Conservation (phyloP, 2,113 vertebrate species). For the Datnioides undecimradiatus region DNA sequence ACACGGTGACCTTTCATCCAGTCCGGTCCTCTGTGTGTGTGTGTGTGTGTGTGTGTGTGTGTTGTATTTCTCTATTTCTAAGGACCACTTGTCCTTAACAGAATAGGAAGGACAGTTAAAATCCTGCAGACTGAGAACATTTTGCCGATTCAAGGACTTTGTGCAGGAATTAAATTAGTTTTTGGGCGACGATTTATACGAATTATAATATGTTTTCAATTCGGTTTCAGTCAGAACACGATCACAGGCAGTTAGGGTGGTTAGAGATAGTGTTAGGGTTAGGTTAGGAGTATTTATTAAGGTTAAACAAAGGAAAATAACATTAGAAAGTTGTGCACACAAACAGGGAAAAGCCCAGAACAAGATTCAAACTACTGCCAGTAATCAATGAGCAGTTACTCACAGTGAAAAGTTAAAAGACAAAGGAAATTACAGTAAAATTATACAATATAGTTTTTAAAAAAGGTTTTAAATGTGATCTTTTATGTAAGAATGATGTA, state of each 20-base stretch:
- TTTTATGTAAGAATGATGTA: too few relatives aligned
- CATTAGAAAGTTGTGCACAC: too few relatives aligned
- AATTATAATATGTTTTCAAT: background rate
- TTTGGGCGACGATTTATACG: background rate
- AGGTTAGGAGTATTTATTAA: background rate
- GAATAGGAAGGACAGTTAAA: background rate
- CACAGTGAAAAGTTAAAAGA: too few relatives aligned
- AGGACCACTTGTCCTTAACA: background rate
- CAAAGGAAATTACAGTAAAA: too few relatives aligned
- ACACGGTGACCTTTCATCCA: constrained; percentile 56
- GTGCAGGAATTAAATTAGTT: background rate
- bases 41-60: background rate
- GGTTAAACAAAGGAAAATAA: too few relatives aligned
- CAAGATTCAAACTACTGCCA: too few relatives aligned
- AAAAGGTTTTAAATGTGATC: too few relatives aligned
- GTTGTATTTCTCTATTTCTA: background rate
- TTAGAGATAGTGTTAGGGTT: background rate
- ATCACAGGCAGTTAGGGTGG: background rate
- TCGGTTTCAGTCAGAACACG: background rate
- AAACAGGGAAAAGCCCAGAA: too few relatives aligned
- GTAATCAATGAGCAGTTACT: too few relatives aligned
- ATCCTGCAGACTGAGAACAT: background rate
- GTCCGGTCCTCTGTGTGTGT: background rate
- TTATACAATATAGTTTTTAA: too few relatives aligned
- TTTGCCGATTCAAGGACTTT: background rate